Percentiles rank a stretch among this genome's conserved stretches.
These are phyloP conservation scores for Cercocebus atys DNA, from an alignment of 2,113 vertebrate genomes.

Conservation along the genomic window DNA sequence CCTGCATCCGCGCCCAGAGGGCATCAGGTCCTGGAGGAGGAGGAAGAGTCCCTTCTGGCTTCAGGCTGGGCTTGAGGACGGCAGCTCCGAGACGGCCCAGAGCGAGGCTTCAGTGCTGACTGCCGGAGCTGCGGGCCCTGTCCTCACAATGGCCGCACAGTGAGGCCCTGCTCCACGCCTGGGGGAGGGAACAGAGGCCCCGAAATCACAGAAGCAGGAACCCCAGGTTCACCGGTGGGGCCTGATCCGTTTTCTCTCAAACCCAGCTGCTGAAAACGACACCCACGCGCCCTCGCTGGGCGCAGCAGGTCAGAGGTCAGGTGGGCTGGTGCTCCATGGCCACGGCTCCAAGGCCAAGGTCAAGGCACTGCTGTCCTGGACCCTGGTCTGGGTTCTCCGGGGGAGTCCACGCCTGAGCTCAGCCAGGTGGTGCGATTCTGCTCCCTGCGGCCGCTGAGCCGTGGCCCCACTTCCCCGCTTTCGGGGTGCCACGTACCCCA, in stretches of 20 bases:
- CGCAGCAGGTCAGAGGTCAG: neutral
- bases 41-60: neutral
- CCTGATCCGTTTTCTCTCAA: neutral
- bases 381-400: neutral
- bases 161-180: neutral
- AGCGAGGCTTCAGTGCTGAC: too few relatives aligned
- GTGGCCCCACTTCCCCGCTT: neutral
- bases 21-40: neutral
- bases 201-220: neutral
- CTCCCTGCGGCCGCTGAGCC: too few relatives aligned
- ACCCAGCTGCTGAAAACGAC: neutral
- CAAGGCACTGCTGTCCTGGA: neutral
- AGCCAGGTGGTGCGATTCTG: too few relatives aligned
- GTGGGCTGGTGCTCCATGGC: neutral
- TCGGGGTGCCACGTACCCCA: too few relatives aligned
- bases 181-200: neutral
- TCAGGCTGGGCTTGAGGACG: accelerated
- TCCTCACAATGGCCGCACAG: too few relatives aligned
- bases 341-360: neutral
- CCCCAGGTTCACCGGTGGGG: neutral
- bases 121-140: too few relatives aligned
- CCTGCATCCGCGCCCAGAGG: neutral
- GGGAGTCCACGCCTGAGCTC: neutral
- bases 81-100: accelerated
- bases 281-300: neutral